Percentiles rank a stretch among this genome's conserved stretches.
Conservation (phyloP, 2,888 invertebrate genomes). For the Alviniconcha strummeri region DNA sequence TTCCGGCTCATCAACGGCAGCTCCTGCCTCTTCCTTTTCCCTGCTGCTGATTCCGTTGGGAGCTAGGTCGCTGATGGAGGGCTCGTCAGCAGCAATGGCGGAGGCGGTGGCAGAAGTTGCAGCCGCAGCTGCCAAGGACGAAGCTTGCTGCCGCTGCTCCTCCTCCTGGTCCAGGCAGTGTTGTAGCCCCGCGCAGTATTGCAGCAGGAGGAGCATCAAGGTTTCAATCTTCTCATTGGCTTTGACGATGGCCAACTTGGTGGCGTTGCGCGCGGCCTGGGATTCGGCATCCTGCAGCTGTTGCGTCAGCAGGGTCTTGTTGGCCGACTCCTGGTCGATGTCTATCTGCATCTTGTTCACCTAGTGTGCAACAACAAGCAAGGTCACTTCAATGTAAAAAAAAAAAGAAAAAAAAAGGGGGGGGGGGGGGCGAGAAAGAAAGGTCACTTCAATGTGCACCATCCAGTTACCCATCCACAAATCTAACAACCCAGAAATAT, state of each 20-base stretch:
- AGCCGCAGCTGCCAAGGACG: not conserved
- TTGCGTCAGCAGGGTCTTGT: conserved; percentile 75
- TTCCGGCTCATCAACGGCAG: not conserved
- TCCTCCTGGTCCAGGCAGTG: conserved; percentile 80
- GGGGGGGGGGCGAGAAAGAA: too few relatives aligned
- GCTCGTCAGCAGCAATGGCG: not conserved
- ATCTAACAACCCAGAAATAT: too few relatives aligned
- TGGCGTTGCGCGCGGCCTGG: conserved; percentile 50
- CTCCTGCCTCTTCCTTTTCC: not conserved
- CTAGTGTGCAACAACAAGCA: conserved; percentile 72
- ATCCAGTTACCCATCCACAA: too few relatives aligned
- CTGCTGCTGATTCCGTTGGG: too few relatives aligned
- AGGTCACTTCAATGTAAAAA: too few relatives aligned
- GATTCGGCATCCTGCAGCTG: conserved; percentile 37
- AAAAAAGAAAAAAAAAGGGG: too few relatives aligned
- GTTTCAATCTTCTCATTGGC: conserved; percentile 92
- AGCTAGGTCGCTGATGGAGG: too few relatives aligned
- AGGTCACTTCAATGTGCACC: too few relatives aligned
- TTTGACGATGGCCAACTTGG: conserved; percentile 73
- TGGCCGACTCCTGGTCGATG: conserved; percentile 82
- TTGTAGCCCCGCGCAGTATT: conserved; percentile 95
- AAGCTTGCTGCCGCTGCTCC: conserved; percentile 48
- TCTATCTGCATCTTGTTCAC: conserved; percentile 85
- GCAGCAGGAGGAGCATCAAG: conserved; percentile 92
- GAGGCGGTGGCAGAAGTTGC: not conserved